These are phyloP conservation scores for Parnassius mnemosyne DNA, from an alignment of 2,888 invertebrate species.

Conservation along the genomic window DNA sequence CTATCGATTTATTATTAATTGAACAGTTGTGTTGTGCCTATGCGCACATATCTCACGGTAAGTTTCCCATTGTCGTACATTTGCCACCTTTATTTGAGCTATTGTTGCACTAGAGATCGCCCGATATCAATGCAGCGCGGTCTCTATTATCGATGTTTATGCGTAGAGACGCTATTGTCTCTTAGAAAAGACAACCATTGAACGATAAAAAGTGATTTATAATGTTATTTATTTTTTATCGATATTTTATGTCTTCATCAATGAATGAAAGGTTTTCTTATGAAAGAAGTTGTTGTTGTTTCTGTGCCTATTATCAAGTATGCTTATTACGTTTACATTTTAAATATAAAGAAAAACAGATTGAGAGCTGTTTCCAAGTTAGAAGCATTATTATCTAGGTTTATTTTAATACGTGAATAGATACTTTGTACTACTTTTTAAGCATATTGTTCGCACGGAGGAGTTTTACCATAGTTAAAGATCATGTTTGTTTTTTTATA, in stretches of 20 bases:
- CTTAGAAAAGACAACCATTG: slow-evolving; percentile 21
- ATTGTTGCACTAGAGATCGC: slow-evolving; percentile 44
- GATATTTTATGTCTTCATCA: slow-evolving; percentile 11
- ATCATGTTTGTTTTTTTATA: too few species aligned
- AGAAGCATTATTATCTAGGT: too few species aligned
- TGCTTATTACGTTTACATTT: too few species aligned
- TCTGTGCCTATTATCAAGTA: too few species aligned
- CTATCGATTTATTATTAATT: slow-evolving; percentile 58
- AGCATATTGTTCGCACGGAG: too few species aligned
- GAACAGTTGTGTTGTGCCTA: slow-evolving; percentile 22
- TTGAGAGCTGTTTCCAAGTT: too few species aligned
- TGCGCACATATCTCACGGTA: slow-evolving; percentile 24
- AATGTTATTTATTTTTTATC: slow-evolving; percentile 9
- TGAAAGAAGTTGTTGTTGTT: too few species aligned
- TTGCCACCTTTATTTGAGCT: slow-evolving; percentile 51
- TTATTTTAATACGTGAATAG: too few species aligned
- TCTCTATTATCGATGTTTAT: slow-evolving; percentile 28
- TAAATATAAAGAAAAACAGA: too few species aligned
- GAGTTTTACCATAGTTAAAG: too few species aligned
- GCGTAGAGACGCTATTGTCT: slow-evolving; percentile 28
- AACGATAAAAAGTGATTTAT: slow-evolving; percentile 21
- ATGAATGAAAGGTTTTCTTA: slow-evolving; percentile 10
- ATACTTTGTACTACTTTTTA: too few species aligned
- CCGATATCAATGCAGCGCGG: slow-evolving; percentile 26
- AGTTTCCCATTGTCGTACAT: slow-evolving; percentile 46